Percentiles rank a stretch among this genome's conserved stretches.
Conservation (phyloP, 2,888 invertebrate species). For the Lysandra coridon region DNA sequence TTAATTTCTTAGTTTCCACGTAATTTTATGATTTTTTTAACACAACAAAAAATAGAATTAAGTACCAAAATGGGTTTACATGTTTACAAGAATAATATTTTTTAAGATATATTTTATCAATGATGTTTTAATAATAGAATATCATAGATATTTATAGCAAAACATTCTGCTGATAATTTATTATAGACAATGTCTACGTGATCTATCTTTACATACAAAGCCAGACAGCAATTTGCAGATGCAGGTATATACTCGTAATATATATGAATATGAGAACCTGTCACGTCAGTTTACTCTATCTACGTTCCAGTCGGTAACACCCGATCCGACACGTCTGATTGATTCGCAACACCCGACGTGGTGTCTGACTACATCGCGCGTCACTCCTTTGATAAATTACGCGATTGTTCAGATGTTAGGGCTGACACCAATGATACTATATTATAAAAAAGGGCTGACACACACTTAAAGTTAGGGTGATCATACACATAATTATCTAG, state of each 20-base stretch:
- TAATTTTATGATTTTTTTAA: no score
- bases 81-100: no score
- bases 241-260: not conserved
- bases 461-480: not conserved
- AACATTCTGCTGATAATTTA: no score
- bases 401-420: not conserved
- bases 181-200: not conserved
- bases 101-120: no score
- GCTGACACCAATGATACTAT: not conserved
- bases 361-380: not conserved
- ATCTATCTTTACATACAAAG: not conserved
- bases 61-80: no score
- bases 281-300: slow-evolving; percentile 5
- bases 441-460: not conserved
- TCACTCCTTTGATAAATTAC: not conserved
- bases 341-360: slow-evolving; percentile 1
- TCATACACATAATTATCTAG: no score
- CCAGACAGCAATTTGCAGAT: not conserved
- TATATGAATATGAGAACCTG: not conserved
- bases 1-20: no score
- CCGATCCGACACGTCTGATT: slow-evolving; percentile 9
- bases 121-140: no score
- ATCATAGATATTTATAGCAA: no score
- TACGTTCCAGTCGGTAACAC: slow-evolving; percentile 16
- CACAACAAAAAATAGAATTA: no score